A percentile compares a stretch with the other conserved stretches of the same genome.
Conservation (phyloP, 1,140 invertebrate genomes). For the Drosophila nannoptera region DNA sequence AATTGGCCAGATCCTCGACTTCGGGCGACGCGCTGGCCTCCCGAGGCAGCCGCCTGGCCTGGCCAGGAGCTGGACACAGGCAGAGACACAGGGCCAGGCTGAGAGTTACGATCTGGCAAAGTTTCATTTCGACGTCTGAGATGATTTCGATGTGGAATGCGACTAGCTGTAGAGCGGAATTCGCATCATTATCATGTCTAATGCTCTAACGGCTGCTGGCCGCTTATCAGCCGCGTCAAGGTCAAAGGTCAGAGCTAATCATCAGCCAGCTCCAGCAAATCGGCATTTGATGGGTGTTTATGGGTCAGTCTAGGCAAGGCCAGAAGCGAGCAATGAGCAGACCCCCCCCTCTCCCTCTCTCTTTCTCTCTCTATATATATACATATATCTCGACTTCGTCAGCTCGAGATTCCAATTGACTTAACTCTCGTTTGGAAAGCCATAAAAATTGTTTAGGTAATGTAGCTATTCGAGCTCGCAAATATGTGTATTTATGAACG, state of each 20-base stretch:
- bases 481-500: conserved; percentile 21
- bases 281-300: no score
- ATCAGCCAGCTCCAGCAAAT: background rate
- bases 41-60: conserved; percentile 17
- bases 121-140: conserved; percentile 30
- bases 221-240: conserved; percentile 17
- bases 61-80: background rate
- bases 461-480: no score
- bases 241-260: conserved; percentile 38
- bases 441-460: no score
- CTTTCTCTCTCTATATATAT: no score
- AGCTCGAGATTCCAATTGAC: no score
- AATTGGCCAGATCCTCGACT: background rate
- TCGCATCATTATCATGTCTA: conserved; percentile 16
- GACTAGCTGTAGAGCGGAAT: conserved; percentile 11
- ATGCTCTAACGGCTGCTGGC: background rate
- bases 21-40: conserved; percentile 26
- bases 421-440: no score
- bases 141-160: conserved; percentile 18
- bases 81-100: conserved; percentile 5
- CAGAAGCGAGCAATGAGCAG: no score
- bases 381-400: no score
- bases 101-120: background rate
- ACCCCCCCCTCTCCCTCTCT: no score
- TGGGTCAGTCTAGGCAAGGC: no score